Evolutionary conservation across 2,888 invertebrate species (phyloP).

Genomic region (Meloe dianella): DNA sequence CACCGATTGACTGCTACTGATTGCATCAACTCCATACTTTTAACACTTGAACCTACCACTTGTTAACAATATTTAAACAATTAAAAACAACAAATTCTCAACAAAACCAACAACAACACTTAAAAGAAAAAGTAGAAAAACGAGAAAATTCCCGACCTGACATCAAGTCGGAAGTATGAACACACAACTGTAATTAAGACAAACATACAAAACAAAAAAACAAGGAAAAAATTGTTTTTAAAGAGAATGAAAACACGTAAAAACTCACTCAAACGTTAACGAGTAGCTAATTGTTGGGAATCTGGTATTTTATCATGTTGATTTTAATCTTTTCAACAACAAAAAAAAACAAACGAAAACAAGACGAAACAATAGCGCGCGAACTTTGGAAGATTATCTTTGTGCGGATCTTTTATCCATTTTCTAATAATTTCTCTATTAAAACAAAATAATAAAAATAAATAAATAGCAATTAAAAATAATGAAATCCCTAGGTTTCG

Average conservation of each 20-base stretch:
- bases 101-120: not conserved
- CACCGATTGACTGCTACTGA: conserved; percentile 2
- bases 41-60: not conserved
- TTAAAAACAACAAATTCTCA: not conserved
- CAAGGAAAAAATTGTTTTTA: not conserved
- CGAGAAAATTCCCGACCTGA: conserved; percentile 2
- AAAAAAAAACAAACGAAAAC: not conserved
- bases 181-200: not conserved
- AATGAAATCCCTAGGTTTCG: conserved; percentile 69
- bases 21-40: conserved; percentile 4
- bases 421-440: not conserved
- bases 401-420: not conserved
- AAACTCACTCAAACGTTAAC: not conserved
- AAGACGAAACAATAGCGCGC: not conserved
- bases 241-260: not conserved
- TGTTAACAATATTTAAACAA: not conserved
- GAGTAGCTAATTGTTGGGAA: conserved; percentile 8
- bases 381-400: not conserved
- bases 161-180: not conserved
- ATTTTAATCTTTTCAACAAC: not conserved
- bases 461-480: too few relatives aligned
- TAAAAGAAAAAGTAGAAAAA: not conserved
- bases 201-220: not conserved
- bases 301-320: conserved; percentile 2
- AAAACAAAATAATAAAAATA: too few relatives aligned